Percentiles rank a stretch among this genome's conserved stretches.
phyloP scores from a whole-genome alignment of 2,113 vertebrate genomes.

The Bathybates hornii region DNA sequence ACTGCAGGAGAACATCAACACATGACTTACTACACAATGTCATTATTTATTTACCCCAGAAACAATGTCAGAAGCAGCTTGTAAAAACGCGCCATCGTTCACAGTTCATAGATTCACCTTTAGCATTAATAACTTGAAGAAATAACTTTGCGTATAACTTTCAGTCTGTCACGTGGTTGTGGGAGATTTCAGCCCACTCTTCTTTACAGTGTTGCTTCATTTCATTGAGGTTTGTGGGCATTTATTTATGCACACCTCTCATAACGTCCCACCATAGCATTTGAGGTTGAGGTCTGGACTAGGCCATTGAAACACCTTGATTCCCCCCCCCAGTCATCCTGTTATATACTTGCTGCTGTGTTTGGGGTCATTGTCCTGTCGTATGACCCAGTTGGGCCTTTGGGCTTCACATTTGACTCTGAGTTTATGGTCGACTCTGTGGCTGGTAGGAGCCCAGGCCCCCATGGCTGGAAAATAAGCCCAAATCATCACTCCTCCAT shows the following conservation, averaged over 20 bases:
- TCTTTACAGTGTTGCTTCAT: neutral
- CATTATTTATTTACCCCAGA: neutral
- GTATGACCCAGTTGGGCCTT: neutral
- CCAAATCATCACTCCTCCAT: neutral
- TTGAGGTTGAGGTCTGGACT: neutral
- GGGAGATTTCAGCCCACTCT: neutral
- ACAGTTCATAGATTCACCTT: neutral
- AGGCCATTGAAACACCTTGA: fast-evolving
- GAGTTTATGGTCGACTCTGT: neutral
- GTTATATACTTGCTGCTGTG: neutral
- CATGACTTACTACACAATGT: neutral
- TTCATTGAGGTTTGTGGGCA: neutral
- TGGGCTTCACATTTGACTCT: neutral
- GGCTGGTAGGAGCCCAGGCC: no score
- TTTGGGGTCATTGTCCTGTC: neutral
- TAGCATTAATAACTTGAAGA: neutral
- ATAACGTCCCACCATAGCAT: neutral
- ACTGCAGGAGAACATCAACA: neutral
- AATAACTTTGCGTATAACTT: neutral
- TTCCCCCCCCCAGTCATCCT: neutral
- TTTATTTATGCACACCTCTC: neutral
- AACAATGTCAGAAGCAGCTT: neutral
- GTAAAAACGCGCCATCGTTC: neutral
- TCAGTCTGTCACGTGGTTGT: fast-evolving
- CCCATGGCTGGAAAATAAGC: neutral